Conservation (phyloP, 2,888 invertebrate species). For the Ceratothoa steindachneri region DNA sequence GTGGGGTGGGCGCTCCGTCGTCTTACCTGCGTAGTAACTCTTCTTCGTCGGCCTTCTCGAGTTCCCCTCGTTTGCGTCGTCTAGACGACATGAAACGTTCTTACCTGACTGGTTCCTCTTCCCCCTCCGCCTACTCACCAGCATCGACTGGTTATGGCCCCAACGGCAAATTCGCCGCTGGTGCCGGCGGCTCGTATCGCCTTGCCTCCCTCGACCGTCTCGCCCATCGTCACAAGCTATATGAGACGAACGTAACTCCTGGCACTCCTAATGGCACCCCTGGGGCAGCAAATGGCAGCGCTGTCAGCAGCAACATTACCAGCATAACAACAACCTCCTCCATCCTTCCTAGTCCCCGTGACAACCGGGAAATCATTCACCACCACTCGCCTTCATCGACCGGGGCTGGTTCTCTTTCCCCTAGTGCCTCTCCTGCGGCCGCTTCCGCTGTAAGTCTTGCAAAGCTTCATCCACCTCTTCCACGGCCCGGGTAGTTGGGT, state of each 20-base stretch:
- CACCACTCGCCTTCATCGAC: background rate
- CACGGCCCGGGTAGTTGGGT: too few relatives aligned
- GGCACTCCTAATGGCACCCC: slow-evolving; percentile 14
- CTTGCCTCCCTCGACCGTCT: slow-evolving; percentile 76
- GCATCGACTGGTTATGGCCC: background rate
- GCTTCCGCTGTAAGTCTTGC: background rate
- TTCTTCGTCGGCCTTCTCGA: slow-evolving; percentile 35
- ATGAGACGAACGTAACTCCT: slow-evolving; percentile 37
- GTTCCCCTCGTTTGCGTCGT: slow-evolving; percentile 33
- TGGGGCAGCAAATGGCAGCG: background rate
- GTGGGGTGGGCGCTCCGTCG: background rate
- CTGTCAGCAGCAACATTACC: slow-evolving; percentile 1
- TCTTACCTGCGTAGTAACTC: background rate
- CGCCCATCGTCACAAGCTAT: slow-evolving; percentile 74
- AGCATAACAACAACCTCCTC: slow-evolving; percentile 3
- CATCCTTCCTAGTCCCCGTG: background rate
- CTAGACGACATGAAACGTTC: slow-evolving; percentile 44
- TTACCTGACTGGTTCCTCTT: slow-evolving; percentile 11
- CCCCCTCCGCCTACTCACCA: background rate
- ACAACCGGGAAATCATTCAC: background rate
- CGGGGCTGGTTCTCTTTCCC: background rate
- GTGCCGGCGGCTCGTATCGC: slow-evolving; percentile 60
- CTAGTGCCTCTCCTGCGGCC: background rate
- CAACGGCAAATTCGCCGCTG: slow-evolving; percentile 10
- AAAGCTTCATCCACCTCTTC: too few relatives aligned